Base-by-base conservation (phyloP, 2,113 vertebrate genomes). In the Clarias gariepinus region DNA sequence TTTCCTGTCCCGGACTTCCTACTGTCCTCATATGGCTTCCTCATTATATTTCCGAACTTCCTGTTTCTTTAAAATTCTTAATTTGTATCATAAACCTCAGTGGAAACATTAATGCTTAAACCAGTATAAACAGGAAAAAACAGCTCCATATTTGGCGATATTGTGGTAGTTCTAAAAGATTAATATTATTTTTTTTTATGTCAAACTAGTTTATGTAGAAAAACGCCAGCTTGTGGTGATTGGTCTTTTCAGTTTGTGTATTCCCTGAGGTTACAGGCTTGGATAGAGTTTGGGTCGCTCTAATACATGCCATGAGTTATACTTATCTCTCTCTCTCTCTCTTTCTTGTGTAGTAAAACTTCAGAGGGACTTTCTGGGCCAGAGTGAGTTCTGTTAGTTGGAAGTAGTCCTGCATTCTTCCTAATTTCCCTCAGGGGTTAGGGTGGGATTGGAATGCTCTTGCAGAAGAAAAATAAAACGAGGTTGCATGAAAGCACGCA, bases 41-140 rank as follows among this genome's bases (percentile, higher is more conserved):
- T 64, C 10, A 5, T 78, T 30, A 64, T 52, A 61, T 61, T 71
- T 52, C 12, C 82, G n/a, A 60, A 77, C 84, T 91, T 91, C 88
- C 87, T 90, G 84, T 91, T 92, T 90, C 79, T 80, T 83, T 63
- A 18, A 57, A 71, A 61, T 47, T 33, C 52, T 6, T 12, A 41
- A 52, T 58, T 84, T 7, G 83, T 41, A 69, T 87, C 30, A 57
- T 77, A 80, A 36, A 10, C 28, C 68, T 36, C 33, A 28, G 21
- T 36, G 3, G 58, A 84, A 73, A 68, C 63, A 76, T 25, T 69
- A 53, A 73, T 60, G 87, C 79, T 53, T 9, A 58, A 69, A 71
- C 19, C n/a, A 28, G 25, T 64, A 41, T 28, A 78, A 55, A 78
- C 25, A 55, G 41, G n/a, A 12, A 16, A 6, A 74, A 53, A 53